phyloP scores from a whole-genome alignment of 2,113 vertebrate genomes.

The Sebastes schlegelii region DNA sequence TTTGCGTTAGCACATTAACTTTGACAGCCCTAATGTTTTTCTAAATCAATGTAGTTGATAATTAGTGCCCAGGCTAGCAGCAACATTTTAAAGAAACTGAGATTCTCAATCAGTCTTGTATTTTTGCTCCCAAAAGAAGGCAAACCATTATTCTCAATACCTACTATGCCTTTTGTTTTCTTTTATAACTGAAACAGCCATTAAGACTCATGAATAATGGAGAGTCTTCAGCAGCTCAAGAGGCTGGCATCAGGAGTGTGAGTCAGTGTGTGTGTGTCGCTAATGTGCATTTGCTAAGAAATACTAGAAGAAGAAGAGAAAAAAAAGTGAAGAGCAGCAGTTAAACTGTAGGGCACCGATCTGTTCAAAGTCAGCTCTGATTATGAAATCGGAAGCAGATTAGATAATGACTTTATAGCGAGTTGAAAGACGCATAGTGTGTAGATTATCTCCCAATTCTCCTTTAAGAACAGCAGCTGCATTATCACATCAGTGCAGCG shows the following conservation, averaged over 20 bases:
- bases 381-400: conserved; percentile 38
- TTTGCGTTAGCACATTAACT: too few species aligned
- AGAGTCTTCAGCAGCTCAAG: conserved; percentile 37
- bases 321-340: conserved; percentile 29
- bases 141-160: conserved; percentile 27
- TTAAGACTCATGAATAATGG: conserved; percentile 69
- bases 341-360: conserved; percentile 21
- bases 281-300: conserved; percentile 19
- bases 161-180: conserved; percentile 32
- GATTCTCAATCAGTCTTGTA: conserved; percentile 9
- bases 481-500: conserved; percentile 17
- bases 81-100: background rate
- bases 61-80: background rate
- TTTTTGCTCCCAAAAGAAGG: conserved; percentile 19
- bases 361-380: conserved; percentile 41
- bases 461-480: conserved; percentile 33
- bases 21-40: background rate
- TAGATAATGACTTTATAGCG: conserved; percentile 39
- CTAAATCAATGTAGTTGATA: conserved; percentile 8
- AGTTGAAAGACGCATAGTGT: conserved; percentile 19
- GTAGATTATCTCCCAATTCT: conserved; percentile 48
- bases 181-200: conserved; percentile 46
- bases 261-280: conserved; percentile 29
- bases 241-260: conserved; percentile 31
- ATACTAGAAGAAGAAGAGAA: background rate